A percentile compares a stretch with the other conserved stretches of the same genome.
phyloP scores from a whole-genome alignment of 2,888 invertebrate species.

The Mellilla xanthometata region DNA sequence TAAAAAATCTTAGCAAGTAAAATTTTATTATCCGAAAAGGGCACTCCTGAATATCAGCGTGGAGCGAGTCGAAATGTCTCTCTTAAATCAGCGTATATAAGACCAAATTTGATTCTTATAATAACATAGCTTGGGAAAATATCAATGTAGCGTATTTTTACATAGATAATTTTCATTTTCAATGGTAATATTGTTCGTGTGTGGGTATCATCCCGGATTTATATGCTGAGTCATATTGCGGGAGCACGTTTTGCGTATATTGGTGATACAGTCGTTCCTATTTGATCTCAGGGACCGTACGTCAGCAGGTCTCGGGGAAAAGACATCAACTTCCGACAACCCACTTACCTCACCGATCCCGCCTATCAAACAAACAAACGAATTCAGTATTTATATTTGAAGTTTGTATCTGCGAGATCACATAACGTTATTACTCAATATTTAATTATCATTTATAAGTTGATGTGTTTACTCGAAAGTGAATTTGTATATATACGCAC shows the following conservation, averaged over 20 bases:
- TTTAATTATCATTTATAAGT: no score
- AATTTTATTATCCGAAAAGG: slow-evolving; percentile 47
- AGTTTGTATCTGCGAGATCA: no score
- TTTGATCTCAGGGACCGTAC: slow-evolving; percentile 34
- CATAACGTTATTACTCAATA: no score
- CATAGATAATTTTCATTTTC: slow-evolving; percentile 15
- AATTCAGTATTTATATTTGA: no score
- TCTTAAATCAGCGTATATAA: background rate
- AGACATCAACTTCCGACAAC: slow-evolving; percentile 31
- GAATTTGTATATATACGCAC: no score
- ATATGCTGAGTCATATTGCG: slow-evolving; percentile 41
- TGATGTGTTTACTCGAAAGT: no score
- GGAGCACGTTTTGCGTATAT: slow-evolving; percentile 31
- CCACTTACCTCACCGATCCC: background rate
- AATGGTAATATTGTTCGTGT: slow-evolving; percentile 7
- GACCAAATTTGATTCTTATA: slow-evolving; percentile 6
- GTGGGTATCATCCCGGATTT: slow-evolving; percentile 26
- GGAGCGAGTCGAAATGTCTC: slow-evolving; percentile 1
- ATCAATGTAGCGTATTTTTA: slow-evolving; percentile 14
- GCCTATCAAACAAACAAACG: no score
- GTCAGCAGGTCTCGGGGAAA: slow-evolving; percentile 43
- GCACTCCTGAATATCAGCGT: slow-evolving; percentile 24
- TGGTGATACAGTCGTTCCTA: slow-evolving; percentile 33
- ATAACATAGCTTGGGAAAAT: slow-evolving; percentile 2
- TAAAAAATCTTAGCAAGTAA: slow-evolving; percentile 41